A percentile compares a stretch with the other conserved stretches of the same genome.
Evolutionary conservation across 1,140 invertebrate genomes (phyloP).

Genomic region (Bradysia coprophila): DNA sequence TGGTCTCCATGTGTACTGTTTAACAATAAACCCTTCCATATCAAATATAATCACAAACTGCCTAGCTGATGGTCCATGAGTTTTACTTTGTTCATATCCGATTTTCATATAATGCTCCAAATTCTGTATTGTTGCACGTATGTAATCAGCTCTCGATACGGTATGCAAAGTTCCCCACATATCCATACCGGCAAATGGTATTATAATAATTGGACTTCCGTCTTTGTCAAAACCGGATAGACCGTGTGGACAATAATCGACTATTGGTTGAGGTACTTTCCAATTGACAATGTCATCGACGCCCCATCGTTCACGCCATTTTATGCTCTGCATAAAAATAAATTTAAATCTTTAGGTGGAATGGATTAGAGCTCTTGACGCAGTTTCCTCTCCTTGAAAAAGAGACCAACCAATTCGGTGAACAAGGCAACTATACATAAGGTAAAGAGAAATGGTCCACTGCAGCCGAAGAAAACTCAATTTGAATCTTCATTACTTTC

Average conservation of each 20-base stretch:
- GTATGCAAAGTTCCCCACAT: slow-evolving; percentile 65
- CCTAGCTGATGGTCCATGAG: slow-evolving; percentile 33
- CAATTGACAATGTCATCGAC: slow-evolving; percentile 48
- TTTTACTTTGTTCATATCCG: slow-evolving; percentile 35
- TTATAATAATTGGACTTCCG: slow-evolving; percentile 58
- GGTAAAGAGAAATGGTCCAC: slow-evolving; percentile 1
- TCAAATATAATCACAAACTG: slow-evolving; percentile 64
- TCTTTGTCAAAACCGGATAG: slow-evolving; percentile 63
- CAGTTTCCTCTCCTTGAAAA: too few species aligned
- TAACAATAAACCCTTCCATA: slow-evolving; percentile 66
- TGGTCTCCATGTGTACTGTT: slow-evolving; percentile 70
- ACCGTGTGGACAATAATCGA: slow-evolving; percentile 57
- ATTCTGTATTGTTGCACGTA: slow-evolving; percentile 40
- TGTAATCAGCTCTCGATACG: slow-evolving; percentile 47
- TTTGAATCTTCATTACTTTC: too few species aligned
- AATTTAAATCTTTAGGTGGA: too few species aligned
- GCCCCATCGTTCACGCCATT: slow-evolving; percentile 54
- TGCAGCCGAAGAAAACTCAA: too few species aligned
- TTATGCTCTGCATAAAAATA: slow-evolving; percentile 47
- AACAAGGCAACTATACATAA: too few species aligned
- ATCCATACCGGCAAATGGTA: slow-evolving; percentile 55
- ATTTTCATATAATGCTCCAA: slow-evolving; percentile 39
- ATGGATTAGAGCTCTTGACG: too few species aligned
- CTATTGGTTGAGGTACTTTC: slow-evolving; percentile 47
- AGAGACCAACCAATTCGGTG: too few species aligned